A percentile compares a stretch with the other conserved stretches of the same genome.
phyloP scores from a whole-genome alignment of 2,113 vertebrate species.

The Numenius arquata region DNA sequence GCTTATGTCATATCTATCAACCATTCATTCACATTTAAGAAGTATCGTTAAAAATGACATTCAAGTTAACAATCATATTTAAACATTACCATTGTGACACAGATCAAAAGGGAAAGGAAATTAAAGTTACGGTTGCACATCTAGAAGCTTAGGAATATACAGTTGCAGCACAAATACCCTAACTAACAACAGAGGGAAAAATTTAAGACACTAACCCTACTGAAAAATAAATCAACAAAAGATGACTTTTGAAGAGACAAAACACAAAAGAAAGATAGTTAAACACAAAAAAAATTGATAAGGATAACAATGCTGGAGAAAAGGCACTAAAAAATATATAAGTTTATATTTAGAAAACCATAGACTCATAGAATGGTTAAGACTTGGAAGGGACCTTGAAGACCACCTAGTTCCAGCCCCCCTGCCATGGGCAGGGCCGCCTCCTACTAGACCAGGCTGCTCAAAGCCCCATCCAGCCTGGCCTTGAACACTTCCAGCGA shows the following conservation, averaged over 20 bases:
- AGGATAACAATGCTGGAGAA: neutral
- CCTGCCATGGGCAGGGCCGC: neutral
- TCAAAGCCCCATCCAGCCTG: neutral
- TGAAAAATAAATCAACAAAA: neutral
- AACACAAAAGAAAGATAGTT: neutral
- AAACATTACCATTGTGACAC: neutral
- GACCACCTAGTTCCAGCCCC: neutral
- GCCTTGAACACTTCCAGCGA: neutral
- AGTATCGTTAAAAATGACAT: constrained; percentile 13
- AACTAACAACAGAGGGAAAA: neutral
- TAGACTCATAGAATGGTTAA: neutral
- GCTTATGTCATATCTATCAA: neutral
- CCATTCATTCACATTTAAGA: neutral
- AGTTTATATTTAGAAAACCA: neutral
- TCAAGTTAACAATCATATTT: neutral
- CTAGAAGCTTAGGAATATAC: neutral
- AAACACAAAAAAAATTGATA: neutral
- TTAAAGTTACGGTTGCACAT: neutral
- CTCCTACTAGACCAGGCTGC: neutral
- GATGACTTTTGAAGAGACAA: neutral
- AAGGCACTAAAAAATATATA: neutral
- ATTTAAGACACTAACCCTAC: neutral
- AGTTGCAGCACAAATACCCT: neutral
- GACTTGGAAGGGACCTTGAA: neutral
- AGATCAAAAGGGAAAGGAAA: neutral